Evolutionary conservation across 2,113 vertebrate genomes (phyloP).

Genomic region (Triplophysa dalaica): DNA sequence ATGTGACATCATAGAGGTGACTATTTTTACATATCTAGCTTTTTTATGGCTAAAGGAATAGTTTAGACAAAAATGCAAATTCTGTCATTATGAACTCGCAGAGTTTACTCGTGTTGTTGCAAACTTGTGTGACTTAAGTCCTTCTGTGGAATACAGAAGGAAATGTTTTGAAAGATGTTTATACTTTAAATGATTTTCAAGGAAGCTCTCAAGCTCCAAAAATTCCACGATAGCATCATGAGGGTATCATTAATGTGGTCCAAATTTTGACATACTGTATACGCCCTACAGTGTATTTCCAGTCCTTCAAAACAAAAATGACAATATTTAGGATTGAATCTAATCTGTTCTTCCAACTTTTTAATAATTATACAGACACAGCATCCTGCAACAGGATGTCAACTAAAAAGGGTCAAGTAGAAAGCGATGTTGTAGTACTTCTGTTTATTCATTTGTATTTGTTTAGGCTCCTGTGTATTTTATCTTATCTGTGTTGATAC

Average conservation of each 20-base stretch:
- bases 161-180: too few species aligned
- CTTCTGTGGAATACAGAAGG: neutral
- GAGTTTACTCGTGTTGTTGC: too few species aligned
- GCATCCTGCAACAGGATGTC: constrained; percentile 14
- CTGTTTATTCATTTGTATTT: constrained; percentile 45
- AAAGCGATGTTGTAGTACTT: constrained; percentile 35
- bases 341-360: neutral
- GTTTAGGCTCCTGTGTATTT: constrained; percentile 26
- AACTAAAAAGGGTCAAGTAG: constrained; percentile 2
- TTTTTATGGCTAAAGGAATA: constrained; percentile 14
- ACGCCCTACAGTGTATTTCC: too few species aligned
- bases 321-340: constrained; percentile 8
- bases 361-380: neutral
- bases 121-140: too few species aligned
- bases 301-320: neutral
- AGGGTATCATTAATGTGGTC: too few species aligned
- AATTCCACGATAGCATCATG: too few species aligned
- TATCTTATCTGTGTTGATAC: constrained; percentile 31
- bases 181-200: too few species aligned
- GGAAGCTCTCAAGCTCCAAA: too few species aligned
- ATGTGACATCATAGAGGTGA: constrained; percentile 17
- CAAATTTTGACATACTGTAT: too few species aligned
- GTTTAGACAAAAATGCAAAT: neutral
- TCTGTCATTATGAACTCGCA: neutral
- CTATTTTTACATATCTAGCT: constrained; percentile 14